phyloP scores from a whole-genome alignment of 2,113 vertebrate species.

The Bubo bubo region DNA sequence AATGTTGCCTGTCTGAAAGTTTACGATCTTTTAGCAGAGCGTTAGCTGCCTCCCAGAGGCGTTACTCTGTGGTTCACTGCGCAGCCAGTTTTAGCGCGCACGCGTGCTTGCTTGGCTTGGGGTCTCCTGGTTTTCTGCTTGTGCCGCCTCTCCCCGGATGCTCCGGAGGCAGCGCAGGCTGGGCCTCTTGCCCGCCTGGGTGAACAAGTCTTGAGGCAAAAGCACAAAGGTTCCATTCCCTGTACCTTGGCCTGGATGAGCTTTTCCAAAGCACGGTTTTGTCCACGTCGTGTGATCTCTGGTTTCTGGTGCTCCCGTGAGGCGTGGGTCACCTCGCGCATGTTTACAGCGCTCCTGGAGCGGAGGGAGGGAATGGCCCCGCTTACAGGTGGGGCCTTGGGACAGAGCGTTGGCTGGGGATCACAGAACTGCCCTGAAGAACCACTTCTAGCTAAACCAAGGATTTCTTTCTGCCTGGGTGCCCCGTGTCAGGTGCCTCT shows the following conservation, averaged over 20 bases:
- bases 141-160: fast-evolving
- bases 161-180: too few species aligned
- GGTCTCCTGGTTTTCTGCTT: not conserved
- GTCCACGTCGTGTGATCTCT: not conserved
- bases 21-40: not conserved
- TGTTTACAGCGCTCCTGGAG: not conserved
- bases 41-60: not conserved
- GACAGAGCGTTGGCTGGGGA: not conserved
- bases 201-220: not conserved
- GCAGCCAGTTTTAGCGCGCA: fast-evolving
- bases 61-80: not conserved
- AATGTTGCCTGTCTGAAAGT: not conserved
- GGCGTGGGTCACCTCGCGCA: not conserved
- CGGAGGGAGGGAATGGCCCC: not conserved
- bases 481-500: not conserved
- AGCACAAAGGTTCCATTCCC: not conserved
- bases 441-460: not conserved
- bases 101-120: not conserved
- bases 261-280: not conserved
- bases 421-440: not conserved
- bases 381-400: not conserved
- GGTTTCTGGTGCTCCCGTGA: fast-evolving
- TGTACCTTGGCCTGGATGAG: not conserved
- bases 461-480: not conserved
- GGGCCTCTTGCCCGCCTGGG: too few species aligned